Conservation (phyloP, 1,140 invertebrate species). For the Lerema accius region DNA sequence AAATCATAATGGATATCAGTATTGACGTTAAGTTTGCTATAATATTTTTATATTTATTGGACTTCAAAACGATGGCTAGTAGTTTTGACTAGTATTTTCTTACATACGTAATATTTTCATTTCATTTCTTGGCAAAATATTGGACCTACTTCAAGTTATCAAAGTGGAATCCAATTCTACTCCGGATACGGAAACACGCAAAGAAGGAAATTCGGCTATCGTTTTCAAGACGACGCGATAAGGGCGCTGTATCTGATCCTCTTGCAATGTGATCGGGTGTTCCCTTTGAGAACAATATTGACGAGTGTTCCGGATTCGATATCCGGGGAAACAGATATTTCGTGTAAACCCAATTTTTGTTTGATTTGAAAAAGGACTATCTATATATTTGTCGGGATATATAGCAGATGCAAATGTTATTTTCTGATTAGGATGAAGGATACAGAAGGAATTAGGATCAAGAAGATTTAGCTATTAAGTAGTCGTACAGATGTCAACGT, state of each 20-base stretch:
- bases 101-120: neutral
- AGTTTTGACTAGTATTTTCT: neutral
- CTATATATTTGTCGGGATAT: too few species aligned
- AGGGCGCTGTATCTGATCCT: neutral
- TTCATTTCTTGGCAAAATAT: neutral
- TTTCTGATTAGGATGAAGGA: too few species aligned
- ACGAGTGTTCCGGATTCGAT: neutral
- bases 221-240: slow-evolving; percentile 1
- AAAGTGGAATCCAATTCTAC: slow-evolving; percentile 8
- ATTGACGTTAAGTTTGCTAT: too few species aligned
- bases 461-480: too few species aligned
- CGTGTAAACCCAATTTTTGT: too few species aligned
- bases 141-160: slow-evolving; percentile 6
- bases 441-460: too few species aligned
- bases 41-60: too few species aligned
- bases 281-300: neutral
- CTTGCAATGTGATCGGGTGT: neutral
- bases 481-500: too few species aligned
- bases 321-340: neutral
- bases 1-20: too few species aligned
- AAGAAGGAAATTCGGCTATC: slow-evolving; percentile 8
- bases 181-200: slow-evolving; percentile 1
- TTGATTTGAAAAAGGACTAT: too few species aligned
- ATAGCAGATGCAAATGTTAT: too few species aligned
- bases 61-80: too few species aligned